Evolutionary conservation across 2,888 invertebrate species (phyloP), one percentile per base, ranked within the genome.

Genomic region (Dermolepida albohirtum): DNA sequence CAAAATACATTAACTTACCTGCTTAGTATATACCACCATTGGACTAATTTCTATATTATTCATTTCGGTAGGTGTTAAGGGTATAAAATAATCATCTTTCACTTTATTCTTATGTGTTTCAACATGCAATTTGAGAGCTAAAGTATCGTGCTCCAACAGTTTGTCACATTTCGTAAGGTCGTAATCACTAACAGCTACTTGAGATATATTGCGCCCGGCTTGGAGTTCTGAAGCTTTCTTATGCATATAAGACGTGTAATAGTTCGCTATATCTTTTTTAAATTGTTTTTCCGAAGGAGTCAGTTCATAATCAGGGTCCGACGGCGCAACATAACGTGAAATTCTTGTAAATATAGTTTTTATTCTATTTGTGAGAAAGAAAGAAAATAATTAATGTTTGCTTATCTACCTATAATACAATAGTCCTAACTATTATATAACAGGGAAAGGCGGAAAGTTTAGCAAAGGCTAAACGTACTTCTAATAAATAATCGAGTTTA

Each of bases 1-100:
- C 22, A 22, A 22, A 4, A 2, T 22, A 2, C 22, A 22, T n/a
- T n/a, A 5, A 67, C 67, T 68, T 73, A 81, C 80, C 73, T 77
- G 78, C 68, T 78, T 75, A 52, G 34, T 76, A 74, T 70, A 76
- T 70, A 81, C 78, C 7, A 75, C 69, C 11, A 68, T 75, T 1
- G 85, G 85, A 17, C 72, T 74, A 12, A 86, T 78, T 57, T 76
- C 77, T 8, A 85, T 75, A 41, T 82, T 82, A 66, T 81, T 81
- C 29, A 86, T 78, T 68, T 84, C 79, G 39, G 79, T 74, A 0
- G 85, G 84, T 0, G 83, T 77, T 34, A 86, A 71, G 0, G 83
- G 81, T 29, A 83, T 74, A 17, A 79, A 74, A 1, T 43, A 12
- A 14, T 64, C 22, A 7, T 64, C 17, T 6, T 22, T 27, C 2